Conservation (phyloP, 2,888 invertebrate genomes). For the Apodemia zela region DNA sequence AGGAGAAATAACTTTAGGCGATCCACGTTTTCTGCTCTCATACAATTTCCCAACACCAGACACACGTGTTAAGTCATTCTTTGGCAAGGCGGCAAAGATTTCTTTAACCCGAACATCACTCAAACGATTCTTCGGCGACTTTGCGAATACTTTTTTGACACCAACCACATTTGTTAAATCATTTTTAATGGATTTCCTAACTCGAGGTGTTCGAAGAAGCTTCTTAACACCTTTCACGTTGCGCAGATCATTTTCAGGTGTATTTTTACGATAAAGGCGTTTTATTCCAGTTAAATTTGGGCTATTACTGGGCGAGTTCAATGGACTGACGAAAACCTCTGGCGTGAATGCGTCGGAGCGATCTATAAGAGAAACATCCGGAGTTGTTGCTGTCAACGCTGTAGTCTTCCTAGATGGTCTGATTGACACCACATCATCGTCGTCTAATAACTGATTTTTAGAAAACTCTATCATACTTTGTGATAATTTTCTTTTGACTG, state of each 20-base stretch:
- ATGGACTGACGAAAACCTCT: constrained; percentile 57
- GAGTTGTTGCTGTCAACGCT: constrained; percentile 38
- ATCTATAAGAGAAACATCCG: constrained; percentile 42
- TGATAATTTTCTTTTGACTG: constrained; percentile 71
- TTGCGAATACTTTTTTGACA: constrained; percentile 55
- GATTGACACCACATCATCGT: constrained; percentile 37
- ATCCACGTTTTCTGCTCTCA: constrained; percentile 36
- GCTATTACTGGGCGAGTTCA: constrained; percentile 47
- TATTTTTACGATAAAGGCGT: constrained; percentile 44
- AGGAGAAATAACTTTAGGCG: constrained; percentile 55
- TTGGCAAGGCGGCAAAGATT: constrained; percentile 47
- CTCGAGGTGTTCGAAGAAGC: constrained; percentile 45
- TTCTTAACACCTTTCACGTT: constrained; percentile 47
- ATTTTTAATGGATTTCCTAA: constrained; percentile 49
- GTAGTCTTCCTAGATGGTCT: constrained; percentile 43
- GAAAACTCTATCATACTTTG: constrained; percentile 71
- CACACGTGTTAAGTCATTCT: constrained; percentile 47
- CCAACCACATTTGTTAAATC: constrained; percentile 62
- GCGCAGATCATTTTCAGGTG: constrained; percentile 49
- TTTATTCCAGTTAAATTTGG: constrained; percentile 49
- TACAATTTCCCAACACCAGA: constrained; percentile 45
- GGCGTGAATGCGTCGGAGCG: constrained; percentile 46
- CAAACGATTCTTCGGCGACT: constrained; percentile 53
- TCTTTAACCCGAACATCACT: constrained; percentile 57
- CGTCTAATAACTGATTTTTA: constrained; percentile 46